Evolutionary conservation across 2,888 invertebrate genomes (phyloP), one percentile per base, ranked within the genome.

Genomic region (Gandaritis pyraliata): DNA sequence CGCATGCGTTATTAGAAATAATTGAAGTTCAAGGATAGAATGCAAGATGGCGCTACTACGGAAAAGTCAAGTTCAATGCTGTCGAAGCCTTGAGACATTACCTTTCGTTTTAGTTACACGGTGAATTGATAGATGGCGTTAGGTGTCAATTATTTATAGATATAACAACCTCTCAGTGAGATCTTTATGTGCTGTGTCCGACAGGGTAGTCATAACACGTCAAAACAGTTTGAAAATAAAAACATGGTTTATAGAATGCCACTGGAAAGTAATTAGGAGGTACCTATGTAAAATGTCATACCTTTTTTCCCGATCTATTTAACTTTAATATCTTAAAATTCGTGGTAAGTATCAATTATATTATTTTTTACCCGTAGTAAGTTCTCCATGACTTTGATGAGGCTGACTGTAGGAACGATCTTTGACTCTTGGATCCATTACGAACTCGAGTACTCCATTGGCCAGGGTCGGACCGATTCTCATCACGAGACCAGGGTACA

Each of bases 401-500:
- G 88, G 84, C 10, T 64, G 58, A 16, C 15, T 51, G 65, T 92
- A 92, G 60, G 94, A 77, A 66, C 94, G 82, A 69, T 94, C 90
- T 51, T 93, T 94, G 16, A 90, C 76, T 63, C 92, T 89, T 0
- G 94, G 93, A 73, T 96, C 96, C 79, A 97, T 86, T 0, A 94
- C 94, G 74, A 97, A 97, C 75, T 97, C 96, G 38, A 97, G 88
- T 33, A 95, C 86, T 49, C 96, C 96, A 67, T 95, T 95, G 0
- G 95, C 94, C 1, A 94, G 86, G 41, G 95, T 95, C 41, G 97
- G 96, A 1, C 96, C 95, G 50, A 97, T 94, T 66, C 94, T 93
- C 93, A 97, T 94, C 59, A 94, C 93, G 11, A 97, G 82, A 0
- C 97, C 97, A 0, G 97, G 97, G 81, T 96, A 96, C 1, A 97